These are phyloP conservation scores for Antheraea pernyi DNA, from an alignment of 1,140 invertebrate genomes.

Conservation along the genomic window DNA sequence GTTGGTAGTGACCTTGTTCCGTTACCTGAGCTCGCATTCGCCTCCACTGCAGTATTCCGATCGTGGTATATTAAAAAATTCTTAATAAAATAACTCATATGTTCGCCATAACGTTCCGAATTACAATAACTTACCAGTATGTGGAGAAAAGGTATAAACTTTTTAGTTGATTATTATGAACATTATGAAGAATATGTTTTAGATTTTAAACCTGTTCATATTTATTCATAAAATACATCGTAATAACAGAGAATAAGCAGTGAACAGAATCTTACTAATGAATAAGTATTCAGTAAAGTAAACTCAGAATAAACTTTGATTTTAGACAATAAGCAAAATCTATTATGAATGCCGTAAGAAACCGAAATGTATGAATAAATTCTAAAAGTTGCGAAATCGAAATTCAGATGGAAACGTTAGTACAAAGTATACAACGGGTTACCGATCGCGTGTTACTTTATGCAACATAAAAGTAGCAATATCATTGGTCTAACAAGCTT, in stretches of 20 bases:
- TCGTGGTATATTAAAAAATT: background rate
- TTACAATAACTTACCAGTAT: too few species aligned
- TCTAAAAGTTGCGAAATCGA: background rate
- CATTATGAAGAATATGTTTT: too few species aligned
- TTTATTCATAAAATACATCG: too few species aligned
- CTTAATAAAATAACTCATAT: background rate
- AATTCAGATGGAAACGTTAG: background rate
- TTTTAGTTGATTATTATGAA: too few species aligned
- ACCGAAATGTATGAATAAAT: background rate
- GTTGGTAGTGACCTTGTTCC: conserved; percentile 1
- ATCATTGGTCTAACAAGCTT: background rate
- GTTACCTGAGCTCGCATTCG: background rate
- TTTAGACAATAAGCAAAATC: background rate
- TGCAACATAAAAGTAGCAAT: background rate
- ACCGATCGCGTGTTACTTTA: background rate
- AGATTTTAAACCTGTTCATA: too few species aligned
- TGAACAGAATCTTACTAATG: too few species aligned
- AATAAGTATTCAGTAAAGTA: background rate
- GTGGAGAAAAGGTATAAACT: too few species aligned
- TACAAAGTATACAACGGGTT: background rate
- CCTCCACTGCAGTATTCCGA: background rate
- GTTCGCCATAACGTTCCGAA: background rate
- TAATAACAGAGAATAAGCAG: too few species aligned
- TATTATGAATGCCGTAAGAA: background rate
- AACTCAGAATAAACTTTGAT: background rate